Percentiles rank a stretch among this genome's conserved stretches.
Evolutionary conservation across 2,888 invertebrate genomes (phyloP).

Genomic region (Eupithecia abbreviata): DNA sequence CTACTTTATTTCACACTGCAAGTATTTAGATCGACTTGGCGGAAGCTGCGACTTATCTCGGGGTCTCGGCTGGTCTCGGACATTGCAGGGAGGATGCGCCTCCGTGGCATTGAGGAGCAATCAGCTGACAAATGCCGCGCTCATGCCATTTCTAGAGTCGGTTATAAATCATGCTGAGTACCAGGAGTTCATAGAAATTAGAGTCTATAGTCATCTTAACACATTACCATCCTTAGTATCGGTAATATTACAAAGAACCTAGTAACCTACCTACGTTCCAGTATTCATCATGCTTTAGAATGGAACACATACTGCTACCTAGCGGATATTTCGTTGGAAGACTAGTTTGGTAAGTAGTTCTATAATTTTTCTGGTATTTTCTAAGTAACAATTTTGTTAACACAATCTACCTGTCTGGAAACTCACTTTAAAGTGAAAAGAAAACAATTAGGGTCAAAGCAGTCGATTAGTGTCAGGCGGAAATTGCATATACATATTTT

Average conservation of each 20-base stretch:
- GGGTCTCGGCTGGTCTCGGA: conserved; percentile 50
- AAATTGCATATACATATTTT: not conserved
- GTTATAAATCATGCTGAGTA: conserved; percentile 10
- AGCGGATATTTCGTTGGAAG: not conserved
- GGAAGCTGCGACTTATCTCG: conserved; percentile 75
- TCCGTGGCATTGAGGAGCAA: conserved; percentile 79
- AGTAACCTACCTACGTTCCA: too few relatives aligned
- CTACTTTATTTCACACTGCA: not conserved
- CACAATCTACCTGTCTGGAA: not conserved
- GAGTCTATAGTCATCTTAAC: conserved; percentile 11
- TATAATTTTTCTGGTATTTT: not conserved
- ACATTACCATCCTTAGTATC: too few relatives aligned
- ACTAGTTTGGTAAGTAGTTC: not conserved
- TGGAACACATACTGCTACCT: not conserved
- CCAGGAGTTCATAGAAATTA: conserved; percentile 4
- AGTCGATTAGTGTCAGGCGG: not conserved
- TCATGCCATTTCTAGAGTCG: conserved; percentile 38
- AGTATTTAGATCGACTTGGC: conserved; percentile 42
- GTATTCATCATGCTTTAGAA: not conserved
- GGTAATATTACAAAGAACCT: too few relatives aligned
- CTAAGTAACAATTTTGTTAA: not conserved
- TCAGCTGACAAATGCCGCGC: conserved; percentile 54
- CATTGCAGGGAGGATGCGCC: conserved; percentile 76
- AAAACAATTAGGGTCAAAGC: not conserved
- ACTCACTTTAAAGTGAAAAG: not conserved